A percentile compares a stretch with the other conserved stretches of the same genome.
phyloP scores from a whole-genome alignment of 92 coral and sea anemone species.

The Meandrina meandrites region DNA sequence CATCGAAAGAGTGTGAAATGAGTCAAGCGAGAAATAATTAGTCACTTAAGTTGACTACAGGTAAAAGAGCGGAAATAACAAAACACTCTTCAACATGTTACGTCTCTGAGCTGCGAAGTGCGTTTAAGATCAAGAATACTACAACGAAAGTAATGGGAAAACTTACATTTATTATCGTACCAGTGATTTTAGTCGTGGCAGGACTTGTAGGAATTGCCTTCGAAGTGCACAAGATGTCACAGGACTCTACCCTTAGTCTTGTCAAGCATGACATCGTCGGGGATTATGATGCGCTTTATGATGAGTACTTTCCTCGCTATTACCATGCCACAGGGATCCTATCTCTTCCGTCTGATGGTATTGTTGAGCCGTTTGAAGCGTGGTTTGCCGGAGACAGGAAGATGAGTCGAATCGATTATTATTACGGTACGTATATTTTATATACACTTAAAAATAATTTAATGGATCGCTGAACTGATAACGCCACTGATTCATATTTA shows the following conservation, averaged over 20 bases:
- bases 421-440: slow-evolving; percentile 78
- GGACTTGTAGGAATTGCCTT: slow-evolving; percentile 6
- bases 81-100: background rate
- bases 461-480: background rate
- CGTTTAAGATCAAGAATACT: background rate
- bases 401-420: slow-evolving; percentile 96
- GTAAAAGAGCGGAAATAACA: background rate
- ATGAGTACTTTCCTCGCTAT: slow-evolving; percentile 70
- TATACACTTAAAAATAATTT: background rate
- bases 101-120: background rate
- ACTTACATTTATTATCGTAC: background rate
- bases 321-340: slow-evolving; percentile 94
- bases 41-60: slow-evolving; percentile 1
- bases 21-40: background rate
- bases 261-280: slow-evolving; percentile 68
- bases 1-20: background rate
- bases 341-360: slow-evolving; percentile 85
- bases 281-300: slow-evolving; percentile 60
- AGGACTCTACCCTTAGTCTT: slow-evolving; percentile 17
- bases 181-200: background rate
- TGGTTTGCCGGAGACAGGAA: slow-evolving; percentile 95
- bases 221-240: slow-evolving; percentile 18
- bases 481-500: background rate
- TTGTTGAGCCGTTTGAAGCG: slow-evolving; percentile 95
- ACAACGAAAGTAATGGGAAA: slow-evolving; percentile 2